Evolutionary conservation across 2,113 vertebrate genomes (phyloP), one percentile per base, ranked within the genome.

Genomic region (Solea solea): DNA sequence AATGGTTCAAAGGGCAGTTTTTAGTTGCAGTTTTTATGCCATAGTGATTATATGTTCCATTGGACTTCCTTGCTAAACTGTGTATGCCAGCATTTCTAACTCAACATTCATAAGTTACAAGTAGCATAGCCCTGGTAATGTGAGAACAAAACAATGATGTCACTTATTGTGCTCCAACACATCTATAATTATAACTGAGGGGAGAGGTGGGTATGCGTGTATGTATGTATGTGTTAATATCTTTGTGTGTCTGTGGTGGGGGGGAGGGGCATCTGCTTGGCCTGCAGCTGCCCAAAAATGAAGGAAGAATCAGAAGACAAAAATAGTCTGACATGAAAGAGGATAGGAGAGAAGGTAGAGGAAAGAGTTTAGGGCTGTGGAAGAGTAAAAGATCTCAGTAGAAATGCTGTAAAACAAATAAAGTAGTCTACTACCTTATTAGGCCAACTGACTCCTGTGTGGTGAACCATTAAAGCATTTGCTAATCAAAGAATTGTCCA

Each of bases 311-410:
- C 76, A 74, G 68, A 72, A 69, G 78, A 82, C 87, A 54, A 80
- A 88, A 90, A 90, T 88, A 91, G 89, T 80, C 64, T 1, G 53
- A 83, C 83, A 85, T 89, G 88, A 89, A 90, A 89, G 81, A 78
- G 75, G 84, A 89, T 60, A 80, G 83, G 80, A 83, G 69, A 84
- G 78, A 46, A 69, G 74, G 69, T 82, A 73, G 70, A 85, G 74
- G 52, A 59, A 83, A 86, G 68, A 72, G 73, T 45, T 2, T 68
- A 63, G 69, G 59, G 46, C 40, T 15, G 9, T 61, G 46, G 39
- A 76, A 66, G 45, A 72, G 41, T 34, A 44, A 65, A 9, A 62
- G 53, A 81, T 59, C 56, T 71, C 34, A 1, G 46, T 52, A 67
- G 59, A 62, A 69, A 48, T 5, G 45, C 11, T 48, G 2, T 12